Evolutionary conservation across 2,888 invertebrate species (phyloP).

Genomic region (Crematogaster levior): DNA sequence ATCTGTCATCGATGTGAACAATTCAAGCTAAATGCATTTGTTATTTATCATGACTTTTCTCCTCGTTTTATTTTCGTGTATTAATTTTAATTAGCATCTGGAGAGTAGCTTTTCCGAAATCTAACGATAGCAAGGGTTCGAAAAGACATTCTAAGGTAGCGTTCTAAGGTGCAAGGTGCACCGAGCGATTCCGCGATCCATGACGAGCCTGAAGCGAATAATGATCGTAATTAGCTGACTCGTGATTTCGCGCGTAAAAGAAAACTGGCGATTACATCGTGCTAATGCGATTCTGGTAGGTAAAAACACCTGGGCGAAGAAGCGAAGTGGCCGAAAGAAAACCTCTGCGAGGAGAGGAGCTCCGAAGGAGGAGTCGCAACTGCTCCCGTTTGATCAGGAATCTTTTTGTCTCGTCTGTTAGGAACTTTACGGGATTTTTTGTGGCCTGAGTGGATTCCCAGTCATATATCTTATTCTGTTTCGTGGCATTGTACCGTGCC

Average conservation of each 20-base stretch:
- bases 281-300: conserved; percentile 55
- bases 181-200: conserved; percentile 26
- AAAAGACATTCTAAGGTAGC: not conserved
- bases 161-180: not conserved
- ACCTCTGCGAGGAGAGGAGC: conserved; percentile 3
- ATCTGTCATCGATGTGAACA: too few relatives aligned
- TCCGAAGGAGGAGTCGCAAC: conserved; percentile 43
- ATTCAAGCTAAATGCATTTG: too few relatives aligned
- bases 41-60: not conserved
- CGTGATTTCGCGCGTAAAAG: conserved; percentile 57
- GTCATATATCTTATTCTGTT: conserved; percentile 80
- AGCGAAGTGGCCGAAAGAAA: not conserved
- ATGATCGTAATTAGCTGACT: conserved; percentile 68
- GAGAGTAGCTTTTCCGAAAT: conserved; percentile 8
- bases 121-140: not conserved
- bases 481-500: conserved; percentile 71
- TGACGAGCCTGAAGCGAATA: conserved; percentile 52
- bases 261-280: conserved; percentile 60
- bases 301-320: conserved; percentile 20
- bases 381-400: conserved; percentile 63
- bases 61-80: not conserved
- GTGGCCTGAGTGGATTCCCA: conserved; percentile 69
- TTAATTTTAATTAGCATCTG: not conserved
- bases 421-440: conserved; percentile 76
- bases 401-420: conserved; percentile 71